Conservation (phyloP, 2,888 invertebrate genomes). For the Sycophila texana region DNA sequence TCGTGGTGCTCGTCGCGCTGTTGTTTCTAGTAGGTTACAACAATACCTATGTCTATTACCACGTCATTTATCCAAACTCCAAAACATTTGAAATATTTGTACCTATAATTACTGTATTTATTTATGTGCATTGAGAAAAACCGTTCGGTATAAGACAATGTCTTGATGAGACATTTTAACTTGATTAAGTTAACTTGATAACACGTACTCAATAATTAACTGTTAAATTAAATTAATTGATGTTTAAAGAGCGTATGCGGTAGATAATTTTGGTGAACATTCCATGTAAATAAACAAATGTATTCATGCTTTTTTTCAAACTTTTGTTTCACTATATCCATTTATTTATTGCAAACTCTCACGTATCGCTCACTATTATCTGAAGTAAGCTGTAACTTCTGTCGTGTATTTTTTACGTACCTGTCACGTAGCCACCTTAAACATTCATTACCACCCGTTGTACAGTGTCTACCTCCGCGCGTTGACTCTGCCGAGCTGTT, state of each 20-base stretch:
- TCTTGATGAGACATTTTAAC: background rate
- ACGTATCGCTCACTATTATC: background rate
- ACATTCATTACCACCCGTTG: conserved; percentile 2
- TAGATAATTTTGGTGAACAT: conserved; percentile 6
- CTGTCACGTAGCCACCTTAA: background rate
- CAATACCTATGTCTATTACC: conserved; percentile 40
- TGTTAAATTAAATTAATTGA: too few relatives aligned
- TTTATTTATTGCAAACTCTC: background rate
- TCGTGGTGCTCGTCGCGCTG: conserved; percentile 49
- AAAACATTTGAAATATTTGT: conserved; percentile 44
- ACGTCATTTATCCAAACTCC: conserved; percentile 37
- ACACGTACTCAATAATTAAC: too few relatives aligned
- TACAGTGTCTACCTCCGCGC: conserved; percentile 6
- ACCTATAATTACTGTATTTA: conserved; percentile 36
- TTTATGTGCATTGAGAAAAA: conserved; percentile 47
- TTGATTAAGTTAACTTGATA: background rate
- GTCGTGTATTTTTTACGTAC: background rate
- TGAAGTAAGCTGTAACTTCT: conserved; percentile 3
- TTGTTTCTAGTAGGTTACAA: conserved; percentile 46
- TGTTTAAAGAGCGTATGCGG: too few relatives aligned
- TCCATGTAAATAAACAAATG: conserved; percentile 5
- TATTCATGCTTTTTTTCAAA: too few relatives aligned
- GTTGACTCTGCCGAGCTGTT: conserved; percentile 31
- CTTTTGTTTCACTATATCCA: too few relatives aligned
- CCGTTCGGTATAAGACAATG: conserved; percentile 25